Percentiles rank a stretch among this genome's conserved stretches.
Conservation (phyloP, 1,140 invertebrate species). For the Drosophila carrolli region DNA sequence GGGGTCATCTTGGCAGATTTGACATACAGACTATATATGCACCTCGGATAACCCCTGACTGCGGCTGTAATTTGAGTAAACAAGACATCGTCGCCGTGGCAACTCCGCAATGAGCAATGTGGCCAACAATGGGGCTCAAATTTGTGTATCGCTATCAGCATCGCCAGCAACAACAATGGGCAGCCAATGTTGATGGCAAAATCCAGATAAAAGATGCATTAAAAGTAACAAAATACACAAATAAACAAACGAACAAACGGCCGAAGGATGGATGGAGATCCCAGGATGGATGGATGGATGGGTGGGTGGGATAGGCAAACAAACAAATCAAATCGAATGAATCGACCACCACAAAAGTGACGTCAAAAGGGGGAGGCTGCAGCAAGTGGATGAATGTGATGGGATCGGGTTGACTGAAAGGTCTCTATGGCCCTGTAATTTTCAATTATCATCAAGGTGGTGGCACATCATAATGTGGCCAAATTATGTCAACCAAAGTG, state of each 20-base stretch:
- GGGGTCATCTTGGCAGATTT: slow-evolving; percentile 61
- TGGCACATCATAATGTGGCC: slow-evolving; percentile 58
- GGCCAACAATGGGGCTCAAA: slow-evolving; percentile 73
- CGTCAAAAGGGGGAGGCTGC: slow-evolving; percentile 29
- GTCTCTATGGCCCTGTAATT: slow-evolving; percentile 63
- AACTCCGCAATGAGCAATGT: slow-evolving; percentile 22
- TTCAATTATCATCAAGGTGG: slow-evolving; percentile 78
- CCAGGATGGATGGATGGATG: slow-evolving; percentile 12
- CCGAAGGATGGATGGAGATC: slow-evolving; percentile 17
- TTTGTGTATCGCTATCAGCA: slow-evolving; percentile 75
- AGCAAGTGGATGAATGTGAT: slow-evolving; percentile 19
- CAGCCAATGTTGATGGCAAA: slow-evolving; percentile 73
- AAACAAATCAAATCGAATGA: slow-evolving; percentile 81
- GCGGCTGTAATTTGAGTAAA: slow-evolving; percentile 76
- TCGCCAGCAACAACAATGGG: slow-evolving; percentile 34
- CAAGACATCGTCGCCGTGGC: slow-evolving; percentile 67
- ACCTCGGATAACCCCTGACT: slow-evolving; percentile 68
- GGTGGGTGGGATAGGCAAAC: slow-evolving; percentile 52
- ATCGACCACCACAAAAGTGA: slow-evolving; percentile 42
- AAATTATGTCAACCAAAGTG: slow-evolving; percentile 69
- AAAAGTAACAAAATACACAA: slow-evolving; percentile 83
- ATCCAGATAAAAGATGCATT: slow-evolving; percentile 83
- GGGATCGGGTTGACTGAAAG: slow-evolving; percentile 28
- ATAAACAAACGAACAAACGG: slow-evolving; percentile 68
- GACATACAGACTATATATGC: slow-evolving; percentile 38